phyloP scores from a whole-genome alignment of 2,797 vertebrate genomes.

The Enteromius afrohamiltoni region DNA sequence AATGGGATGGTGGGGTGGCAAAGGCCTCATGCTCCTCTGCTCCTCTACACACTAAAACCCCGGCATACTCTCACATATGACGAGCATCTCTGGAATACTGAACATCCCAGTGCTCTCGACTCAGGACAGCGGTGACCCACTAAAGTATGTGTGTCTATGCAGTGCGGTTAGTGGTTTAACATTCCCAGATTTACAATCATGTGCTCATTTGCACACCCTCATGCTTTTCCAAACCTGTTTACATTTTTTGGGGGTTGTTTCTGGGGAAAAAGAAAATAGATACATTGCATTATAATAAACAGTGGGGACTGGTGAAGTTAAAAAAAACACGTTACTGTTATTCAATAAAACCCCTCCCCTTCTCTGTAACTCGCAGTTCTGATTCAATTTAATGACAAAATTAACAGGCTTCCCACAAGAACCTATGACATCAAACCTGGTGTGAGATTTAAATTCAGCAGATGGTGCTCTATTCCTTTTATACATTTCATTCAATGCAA shows the following conservation, averaged over 20 bases:
- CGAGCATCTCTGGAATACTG: slow-evolving; percentile 25
- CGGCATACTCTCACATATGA: slow-evolving; percentile 24
- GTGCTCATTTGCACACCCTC: not conserved
- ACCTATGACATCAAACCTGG: not conserved
- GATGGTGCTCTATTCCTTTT: not conserved
- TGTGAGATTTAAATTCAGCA: slow-evolving; percentile 1
- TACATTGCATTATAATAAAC: not conserved
- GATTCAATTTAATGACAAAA: not conserved
- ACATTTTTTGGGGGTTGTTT: not conserved
- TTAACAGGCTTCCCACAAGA: not conserved
- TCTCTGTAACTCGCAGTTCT: not conserved
- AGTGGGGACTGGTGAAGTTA: not conserved
- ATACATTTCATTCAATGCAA: not conserved
- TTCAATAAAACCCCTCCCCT: not conserved
- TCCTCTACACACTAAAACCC: slow-evolving; percentile 44
- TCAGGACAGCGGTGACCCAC: slow-evolving; percentile 35
- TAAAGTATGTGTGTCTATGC: slow-evolving; percentile 56
- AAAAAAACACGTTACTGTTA: not conserved
- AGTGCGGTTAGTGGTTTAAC: not conserved
- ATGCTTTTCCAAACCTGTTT: not conserved
- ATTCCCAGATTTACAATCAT: not conserved
- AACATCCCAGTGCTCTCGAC: not conserved
- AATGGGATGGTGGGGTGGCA: slow-evolving; percentile 52
- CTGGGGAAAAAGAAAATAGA: not conserved
- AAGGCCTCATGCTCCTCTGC: slow-evolving; percentile 48